Evolutionary conservation across 2,113 vertebrate species (phyloP).

Genomic region (Oriolus oriolus): DNA sequence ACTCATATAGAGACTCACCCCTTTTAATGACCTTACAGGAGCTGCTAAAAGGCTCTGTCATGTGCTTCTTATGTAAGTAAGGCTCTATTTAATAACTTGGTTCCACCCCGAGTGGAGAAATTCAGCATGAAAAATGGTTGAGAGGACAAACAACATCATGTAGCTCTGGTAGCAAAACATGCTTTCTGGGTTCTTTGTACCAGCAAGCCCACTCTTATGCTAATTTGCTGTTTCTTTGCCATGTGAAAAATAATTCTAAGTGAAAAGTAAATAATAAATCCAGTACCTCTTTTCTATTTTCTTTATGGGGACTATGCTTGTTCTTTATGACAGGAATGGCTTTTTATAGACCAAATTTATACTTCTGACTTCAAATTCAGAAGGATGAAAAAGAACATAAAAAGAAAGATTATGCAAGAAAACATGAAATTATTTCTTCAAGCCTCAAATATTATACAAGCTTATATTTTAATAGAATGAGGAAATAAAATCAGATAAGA

Average conservation of each 20-base stretch:
- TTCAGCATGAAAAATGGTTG: neutral
- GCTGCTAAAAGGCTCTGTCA: neutral
- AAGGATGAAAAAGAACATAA: neutral
- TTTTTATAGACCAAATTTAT: neutral
- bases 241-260: neutral
- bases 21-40: neutral
- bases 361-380: neutral
- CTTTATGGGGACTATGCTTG: neutral
- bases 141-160: neutral
- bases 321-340: neutral
- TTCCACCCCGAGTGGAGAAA: neutral
- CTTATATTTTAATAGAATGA: neutral
- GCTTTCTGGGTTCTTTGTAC: neutral
- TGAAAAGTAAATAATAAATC: neutral
- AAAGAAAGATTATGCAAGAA: neutral
- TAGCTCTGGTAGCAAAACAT: neutral
- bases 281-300: neutral
- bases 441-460: neutral
- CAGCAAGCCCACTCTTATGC: neutral
- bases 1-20: neutral
- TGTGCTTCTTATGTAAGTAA: slow-evolving; percentile 19
- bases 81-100: neutral
- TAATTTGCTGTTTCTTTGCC: neutral
- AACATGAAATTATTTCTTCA: neutral
- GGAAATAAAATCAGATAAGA: neutral